phyloP scores from a whole-genome alignment of 1,140 invertebrate species.

The Brachionus plicatilis region DNA sequence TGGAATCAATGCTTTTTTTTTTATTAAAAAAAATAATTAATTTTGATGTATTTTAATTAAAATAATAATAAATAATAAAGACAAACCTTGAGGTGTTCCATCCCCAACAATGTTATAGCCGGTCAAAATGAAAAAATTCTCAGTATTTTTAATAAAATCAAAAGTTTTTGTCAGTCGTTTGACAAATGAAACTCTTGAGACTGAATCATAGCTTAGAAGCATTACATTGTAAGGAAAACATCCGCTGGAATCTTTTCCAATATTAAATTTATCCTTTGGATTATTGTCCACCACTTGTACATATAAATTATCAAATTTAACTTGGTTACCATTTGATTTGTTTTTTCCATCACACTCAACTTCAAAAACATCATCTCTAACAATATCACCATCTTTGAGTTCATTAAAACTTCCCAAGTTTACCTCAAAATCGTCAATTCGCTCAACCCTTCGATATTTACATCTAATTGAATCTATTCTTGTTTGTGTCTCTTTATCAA shows the following conservation, averaged over 20 bases:
- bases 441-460: not conserved
- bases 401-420: not conserved
- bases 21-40: too few species aligned
- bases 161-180: not conserved
- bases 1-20: too few species aligned
- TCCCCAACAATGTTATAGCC: conserved; percentile 84
- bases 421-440: not conserved
- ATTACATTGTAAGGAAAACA: not conserved
- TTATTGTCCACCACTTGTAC: not conserved
- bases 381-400: not conserved
- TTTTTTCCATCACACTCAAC: not conserved
- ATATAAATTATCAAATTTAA: not conserved
- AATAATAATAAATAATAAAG: too few species aligned
- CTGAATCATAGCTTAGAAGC: conserved; percentile 1
- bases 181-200: not conserved
- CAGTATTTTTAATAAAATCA: not conserved
- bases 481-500: not conserved
- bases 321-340: not conserved
- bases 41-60: too few species aligned
- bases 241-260: not conserved
- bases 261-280: not conserved
- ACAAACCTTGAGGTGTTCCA: conserved; percentile 66
- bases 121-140: not conserved
- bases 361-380: conserved; percentile 5
- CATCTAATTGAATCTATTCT: not conserved